These are phyloP conservation scores for Melanotaenia maccullochi DNA, from an alignment of 2,797 vertebrate genomes.

Conservation along the genomic window DNA sequence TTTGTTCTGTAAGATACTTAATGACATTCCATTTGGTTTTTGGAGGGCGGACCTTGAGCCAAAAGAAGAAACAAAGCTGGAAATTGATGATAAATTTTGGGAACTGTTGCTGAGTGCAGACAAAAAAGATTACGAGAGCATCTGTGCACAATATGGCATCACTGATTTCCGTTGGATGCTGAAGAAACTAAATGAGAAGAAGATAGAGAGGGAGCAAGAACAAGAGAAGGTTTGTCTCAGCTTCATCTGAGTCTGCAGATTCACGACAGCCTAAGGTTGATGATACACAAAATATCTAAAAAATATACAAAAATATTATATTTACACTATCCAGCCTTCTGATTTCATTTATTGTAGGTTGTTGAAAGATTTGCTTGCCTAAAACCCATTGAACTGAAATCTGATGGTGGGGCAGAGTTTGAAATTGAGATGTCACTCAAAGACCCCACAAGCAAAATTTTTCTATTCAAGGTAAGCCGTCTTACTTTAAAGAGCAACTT, in stretches of 20 bases:
- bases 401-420: constrained; percentile 81
- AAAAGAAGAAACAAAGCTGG: constrained; percentile 65
- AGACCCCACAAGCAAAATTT: constrained; percentile 83
- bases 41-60: constrained; percentile 56
- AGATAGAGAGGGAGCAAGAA: constrained; percentile 78
- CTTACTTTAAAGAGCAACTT: neutral
- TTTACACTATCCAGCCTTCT: neutral
- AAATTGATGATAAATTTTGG: constrained; percentile 86
- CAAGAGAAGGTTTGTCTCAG: constrained; percentile 79
- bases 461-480: constrained; percentile 87
- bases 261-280: neutral
- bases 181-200: constrained; percentile 87
- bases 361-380: constrained; percentile 82
- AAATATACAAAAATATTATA: neutral
- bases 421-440: constrained; percentile 90
- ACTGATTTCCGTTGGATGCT: constrained; percentile 90
- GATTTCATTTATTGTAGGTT: constrained; percentile 71
- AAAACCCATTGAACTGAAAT: constrained; percentile 84
- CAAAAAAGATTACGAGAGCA: constrained; percentile 88
- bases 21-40: neutral
- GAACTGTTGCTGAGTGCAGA: constrained; percentile 88
- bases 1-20: neutral
- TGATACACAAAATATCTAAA: neutral
- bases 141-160: constrained; percentile 87
- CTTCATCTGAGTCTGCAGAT: neutral